Percentiles rank a stretch among this genome's conserved stretches.
Conservation (phyloP, 2,888 invertebrate species). For the Geophilus truncorum region DNA sequence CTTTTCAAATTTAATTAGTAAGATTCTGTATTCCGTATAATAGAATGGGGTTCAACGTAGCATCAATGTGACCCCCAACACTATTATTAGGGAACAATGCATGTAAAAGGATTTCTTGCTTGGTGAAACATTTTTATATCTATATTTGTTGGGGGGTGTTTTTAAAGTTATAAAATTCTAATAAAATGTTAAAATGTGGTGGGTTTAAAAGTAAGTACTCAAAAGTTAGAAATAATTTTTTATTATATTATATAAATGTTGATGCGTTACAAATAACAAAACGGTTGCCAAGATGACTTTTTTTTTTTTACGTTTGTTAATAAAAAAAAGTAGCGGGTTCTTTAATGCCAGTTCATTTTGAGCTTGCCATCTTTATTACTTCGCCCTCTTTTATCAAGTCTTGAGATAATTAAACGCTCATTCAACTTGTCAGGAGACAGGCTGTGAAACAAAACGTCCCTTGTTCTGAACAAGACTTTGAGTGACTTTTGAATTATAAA, state of each 20-base stretch:
- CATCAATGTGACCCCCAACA: neutral
- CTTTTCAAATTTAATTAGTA: slow-evolving; percentile 27
- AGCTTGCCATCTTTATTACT: slow-evolving; percentile 23
- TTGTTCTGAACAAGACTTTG: neutral
- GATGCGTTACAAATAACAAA: neutral
- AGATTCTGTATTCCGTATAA: slow-evolving; percentile 8
- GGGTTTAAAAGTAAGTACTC: neutral
- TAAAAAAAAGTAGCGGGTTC: neutral
- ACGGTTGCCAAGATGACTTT: neutral
- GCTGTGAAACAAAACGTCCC: neutral
- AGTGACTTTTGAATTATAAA: slow-evolving; percentile 18
- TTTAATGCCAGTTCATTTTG: neutral
- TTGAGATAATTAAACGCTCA: slow-evolving; percentile 18
- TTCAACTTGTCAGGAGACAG: slow-evolving; percentile 7
- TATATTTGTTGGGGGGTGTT: neutral
- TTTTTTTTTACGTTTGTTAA: neutral
- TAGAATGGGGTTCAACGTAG: neutral
- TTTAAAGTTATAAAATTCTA: neutral
- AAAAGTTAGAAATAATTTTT: neutral
- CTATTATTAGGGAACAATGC: neutral
- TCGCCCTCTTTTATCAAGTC: slow-evolving; percentile 27
- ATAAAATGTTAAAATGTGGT: neutral
- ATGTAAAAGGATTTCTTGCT: neutral
- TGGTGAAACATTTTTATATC: neutral
- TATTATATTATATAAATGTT: neutral